Evolutionary conservation across 2,888 invertebrate genomes (phyloP).

Genomic region (Phalangium opilio): DNA sequence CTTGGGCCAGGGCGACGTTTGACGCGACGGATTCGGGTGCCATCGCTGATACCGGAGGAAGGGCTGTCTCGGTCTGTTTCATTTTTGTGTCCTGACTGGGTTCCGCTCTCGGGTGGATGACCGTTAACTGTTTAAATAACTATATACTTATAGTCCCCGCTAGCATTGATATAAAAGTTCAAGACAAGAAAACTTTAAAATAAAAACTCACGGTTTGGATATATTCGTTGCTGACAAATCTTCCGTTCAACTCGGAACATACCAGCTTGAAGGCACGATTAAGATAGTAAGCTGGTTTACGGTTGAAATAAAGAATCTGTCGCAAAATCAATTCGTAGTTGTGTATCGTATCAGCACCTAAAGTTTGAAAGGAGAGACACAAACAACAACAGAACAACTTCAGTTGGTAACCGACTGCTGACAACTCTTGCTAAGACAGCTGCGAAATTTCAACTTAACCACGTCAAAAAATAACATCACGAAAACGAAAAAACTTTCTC

Average conservation of each 20-base stretch:
- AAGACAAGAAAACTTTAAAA: background rate
- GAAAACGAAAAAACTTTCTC: too few species aligned
- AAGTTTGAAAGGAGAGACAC: background rate
- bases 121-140: slow-evolving; percentile 48
- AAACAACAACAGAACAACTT: too few species aligned
- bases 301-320: slow-evolving; percentile 59
- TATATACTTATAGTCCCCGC: too few species aligned
- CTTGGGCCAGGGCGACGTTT: slow-evolving; percentile 42
- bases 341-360: slow-evolving; percentile 22
- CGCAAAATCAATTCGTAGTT: slow-evolving; percentile 40
- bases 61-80: slow-evolving; percentile 1
- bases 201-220: slow-evolving; percentile 57
- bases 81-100: slow-evolving; percentile 10
- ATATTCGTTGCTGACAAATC: slow-evolving; percentile 90
- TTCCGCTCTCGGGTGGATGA: slow-evolving; percentile 63
- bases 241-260: slow-evolving; percentile 82
- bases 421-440: too few species aligned
- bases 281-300: slow-evolving; percentile 86
- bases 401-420: too few species aligned
- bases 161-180: too few species aligned
- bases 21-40: slow-evolving; percentile 9
- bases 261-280: slow-evolving; percentile 89
- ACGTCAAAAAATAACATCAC: too few species aligned
- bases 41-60: background rate
- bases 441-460: too few species aligned